Evolutionary conservation across 1,140 invertebrate species (phyloP).

Genomic region (Anthonomus grandis): DNA sequence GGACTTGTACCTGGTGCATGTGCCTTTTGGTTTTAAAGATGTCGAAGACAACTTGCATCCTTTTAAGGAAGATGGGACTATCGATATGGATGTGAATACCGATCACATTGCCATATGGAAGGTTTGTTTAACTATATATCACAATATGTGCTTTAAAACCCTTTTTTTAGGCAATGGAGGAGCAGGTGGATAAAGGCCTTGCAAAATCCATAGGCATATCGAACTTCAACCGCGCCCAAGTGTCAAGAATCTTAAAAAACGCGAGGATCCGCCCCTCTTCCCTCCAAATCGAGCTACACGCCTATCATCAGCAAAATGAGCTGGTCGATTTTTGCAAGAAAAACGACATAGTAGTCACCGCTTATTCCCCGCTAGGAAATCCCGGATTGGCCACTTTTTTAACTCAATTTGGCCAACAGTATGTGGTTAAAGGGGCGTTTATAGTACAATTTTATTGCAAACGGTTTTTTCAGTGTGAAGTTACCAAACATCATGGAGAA

Average conservation of each 20-base stretch:
- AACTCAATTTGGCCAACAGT: slow-evolving; percentile 47
- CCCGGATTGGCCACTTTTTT: slow-evolving; percentile 57
- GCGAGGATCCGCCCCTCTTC: slow-evolving; percentile 66
- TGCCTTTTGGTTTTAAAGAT: slow-evolving; percentile 67
- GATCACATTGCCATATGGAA: slow-evolving; percentile 72
- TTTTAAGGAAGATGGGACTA: slow-evolving; percentile 57
- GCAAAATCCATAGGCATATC: slow-evolving; percentile 72
- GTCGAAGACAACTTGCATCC: slow-evolving; percentile 51
- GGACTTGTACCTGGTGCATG: slow-evolving; percentile 82
- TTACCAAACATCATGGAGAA: slow-evolving; percentile 69
- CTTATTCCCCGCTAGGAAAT: slow-evolving; percentile 80
- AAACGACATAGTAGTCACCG: slow-evolving; percentile 71
- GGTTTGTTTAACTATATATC: slow-evolving; percentile 48
- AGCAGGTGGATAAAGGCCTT: slow-evolving; percentile 62
- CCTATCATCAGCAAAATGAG: slow-evolving; percentile 75
- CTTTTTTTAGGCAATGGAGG: slow-evolving; percentile 65
- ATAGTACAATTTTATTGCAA: neutral
- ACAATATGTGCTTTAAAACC: neutral
- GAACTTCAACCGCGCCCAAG: slow-evolving; percentile 75
- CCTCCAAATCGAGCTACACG: slow-evolving; percentile 78
- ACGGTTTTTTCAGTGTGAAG: slow-evolving; percentile 51
- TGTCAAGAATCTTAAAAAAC: slow-evolving; percentile 61
- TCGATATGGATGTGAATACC: slow-evolving; percentile 63
- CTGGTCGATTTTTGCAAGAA: slow-evolving; percentile 70
- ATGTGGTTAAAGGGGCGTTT: slow-evolving; percentile 22